Base-by-base conservation (phyloP, 2,113 vertebrate genomes). In the Oncorhynchus clarkii region DNA sequence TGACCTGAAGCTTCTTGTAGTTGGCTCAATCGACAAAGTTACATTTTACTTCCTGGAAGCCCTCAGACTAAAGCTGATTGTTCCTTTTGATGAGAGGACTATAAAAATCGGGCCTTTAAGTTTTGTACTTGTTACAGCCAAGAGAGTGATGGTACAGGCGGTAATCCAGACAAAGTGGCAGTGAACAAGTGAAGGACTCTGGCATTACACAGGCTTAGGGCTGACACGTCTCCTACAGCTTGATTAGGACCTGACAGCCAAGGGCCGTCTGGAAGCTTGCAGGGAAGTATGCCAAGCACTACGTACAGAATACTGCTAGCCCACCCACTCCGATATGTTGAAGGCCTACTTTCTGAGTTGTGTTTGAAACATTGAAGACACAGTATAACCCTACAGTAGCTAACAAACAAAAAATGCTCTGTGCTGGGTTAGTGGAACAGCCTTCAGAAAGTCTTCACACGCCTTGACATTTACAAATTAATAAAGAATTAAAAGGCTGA, bases 231-330 rank as follows among this genome's bases (percentile, higher is more conserved):
- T 22, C 70, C 78, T 71, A 67, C 16, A 16, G 76, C 20, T 22
- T 76, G 71, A 83, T 84, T 82, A 80, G 75, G 48, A 70, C 70
- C 76, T 77, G 71, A 71, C 60, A 45, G 54, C 70, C 64, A 62
- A 67, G 22, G 14, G 13, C 26, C 26, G 13, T 18, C 65, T 12
- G 26, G 12, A 26, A 14, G 26, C 22, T 14, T 29, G 65, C n/a
- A 62, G 59, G n/a, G 59, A 62, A 7, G n/a, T 22, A n/a, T 62
- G 59, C n/a, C 59, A 62, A 24, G 20, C 59, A 62, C n/a, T 62
- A 7, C 11, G 7, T 22, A n/a, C 59, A 22, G 5, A 16, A 62
- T 54, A 16, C 51, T 16, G 59, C 59, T 62, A 62, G 20, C 59
- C 59, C 59, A 62, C 18, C 59, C 59, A n/a, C 8, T 22, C 59